Base-by-base conservation (phyloP, 2,888 invertebrate genomes). In the Ichneumon xanthorius region DNA sequence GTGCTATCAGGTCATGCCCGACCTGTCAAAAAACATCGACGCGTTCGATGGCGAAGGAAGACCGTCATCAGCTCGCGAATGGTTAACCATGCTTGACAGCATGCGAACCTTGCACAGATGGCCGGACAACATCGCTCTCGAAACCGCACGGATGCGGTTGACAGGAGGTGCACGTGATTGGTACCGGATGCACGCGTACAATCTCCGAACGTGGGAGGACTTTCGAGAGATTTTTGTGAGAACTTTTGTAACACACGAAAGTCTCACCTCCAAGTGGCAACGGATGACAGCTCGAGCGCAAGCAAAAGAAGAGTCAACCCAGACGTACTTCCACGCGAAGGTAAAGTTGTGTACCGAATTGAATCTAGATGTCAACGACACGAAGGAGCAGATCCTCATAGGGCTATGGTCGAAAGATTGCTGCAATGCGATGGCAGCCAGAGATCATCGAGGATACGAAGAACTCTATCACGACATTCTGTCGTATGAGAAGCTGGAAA, bases 351-450 rank as follows among this genome's bases (percentile, higher is more conserved):
- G 80, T 53, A 4, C 7, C 3, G 63, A 72, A 3, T n/a, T 72
- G 4, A 9, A 30, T n/a, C 48, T 72, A 14, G 6, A 19, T 22
- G 45, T 50, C 33, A n/a, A 26, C 16, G 70, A 80, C 16, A 63
- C n/a, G 22, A 33, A 80, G 37, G 50, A 80, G 7, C 79, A 79
- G 65, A 14, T 79, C 30, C 55, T 79, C 19, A 37, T 79, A 7
- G 79, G 40, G 7, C n/a, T 71, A 5, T 71, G 45, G 63, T 71
- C 79, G n/a, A 70, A 72, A 9, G 65, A 80, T 33, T 61, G 68
- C 9, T 61, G 45, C 9, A 58, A 37, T 14, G 22, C 55, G 58
- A 75, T 75, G 58, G 33, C 61, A 26, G 61, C 71, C 6, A 26
- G 71, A 48, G 53, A 70, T 26, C 70, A 70, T 19, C 40, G 16